Evolutionary conservation across 2,888 invertebrate genomes (phyloP), one percentile per base, ranked within the genome.

Genomic region (Antheraea assamensis): DNA sequence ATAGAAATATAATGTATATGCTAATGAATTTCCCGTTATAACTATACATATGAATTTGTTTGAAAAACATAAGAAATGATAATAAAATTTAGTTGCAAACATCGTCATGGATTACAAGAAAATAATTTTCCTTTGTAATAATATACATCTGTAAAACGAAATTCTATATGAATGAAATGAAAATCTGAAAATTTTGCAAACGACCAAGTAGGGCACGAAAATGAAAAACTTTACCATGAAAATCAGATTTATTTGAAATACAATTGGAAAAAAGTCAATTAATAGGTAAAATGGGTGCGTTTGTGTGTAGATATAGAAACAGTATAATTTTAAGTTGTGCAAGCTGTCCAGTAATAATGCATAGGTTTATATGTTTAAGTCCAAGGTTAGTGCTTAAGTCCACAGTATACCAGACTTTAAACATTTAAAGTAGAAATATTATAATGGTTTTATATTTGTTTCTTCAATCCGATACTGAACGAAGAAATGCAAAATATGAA

Each of bases 401-500:
- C 58, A 58, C 15, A 24, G 24, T 24, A 13, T 55, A 55, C 55
- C n/a, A n/a, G 21, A 5, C n/a, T 15, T 27, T 15, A 61, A 61
- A 61, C 2, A 24, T 17, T 8, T 15, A 27, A 27, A 3, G 3
- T 27, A 17, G 2, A 27, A 27, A 19, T 3, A 24, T 19, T 8
- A 35, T 68, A 35, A 68, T 35, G 21, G 21, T 35, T 17, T 10
- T 21, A 21, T 0, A 35, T n/a, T 66, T 58, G 35, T n/a, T 66
- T 58, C 17, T 64, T 74, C 49, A 74, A 31, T 74, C 72, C 8
- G 74, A 74, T 5, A 74, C 61, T 15, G 74, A 77, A 35, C 78
- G 77, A 17, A 81, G 76, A 75, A 80, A 79, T 0, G 80, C 76
- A 71, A 79, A 84, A 72, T 82, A 84, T 3, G 83, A 82, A 55